phyloP scores from a whole-genome alignment of 1,140 invertebrate species.

The Glomeris maerens region DNA sequence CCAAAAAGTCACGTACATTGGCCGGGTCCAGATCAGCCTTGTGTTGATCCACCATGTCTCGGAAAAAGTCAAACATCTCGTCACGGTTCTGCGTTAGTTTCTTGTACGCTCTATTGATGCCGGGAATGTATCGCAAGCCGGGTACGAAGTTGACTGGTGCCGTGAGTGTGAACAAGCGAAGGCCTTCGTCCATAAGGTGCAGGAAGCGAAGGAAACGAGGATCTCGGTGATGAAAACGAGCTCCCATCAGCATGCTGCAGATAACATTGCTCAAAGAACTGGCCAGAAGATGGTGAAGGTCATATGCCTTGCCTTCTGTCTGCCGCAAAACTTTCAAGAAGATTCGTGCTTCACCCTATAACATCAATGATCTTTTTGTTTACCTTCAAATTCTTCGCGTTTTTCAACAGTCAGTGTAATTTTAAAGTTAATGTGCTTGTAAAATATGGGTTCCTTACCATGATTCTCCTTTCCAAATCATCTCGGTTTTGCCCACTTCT shows the following conservation, averaged over 20 bases:
- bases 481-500: conserved; percentile 61
- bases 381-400: neutral
- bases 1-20: conserved; percentile 68
- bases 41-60: conserved; percentile 65
- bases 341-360: conserved; percentile 57
- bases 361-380: conserved; percentile 15
- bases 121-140: conserved; percentile 53
- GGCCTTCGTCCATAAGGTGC: conserved; percentile 72
- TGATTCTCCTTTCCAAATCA: conserved; percentile 70
- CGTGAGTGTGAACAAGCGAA: conserved; percentile 56
- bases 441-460: conserved; percentile 39
- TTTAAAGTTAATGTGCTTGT: neutral
- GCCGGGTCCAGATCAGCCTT: conserved; percentile 52
- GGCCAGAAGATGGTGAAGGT: conserved; percentile 54
- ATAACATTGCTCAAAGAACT: conserved; percentile 80
- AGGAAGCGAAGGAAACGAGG: conserved; percentile 59
- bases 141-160: conserved; percentile 53
- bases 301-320: conserved; percentile 44
- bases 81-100: conserved; percentile 60
- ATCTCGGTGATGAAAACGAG: conserved; percentile 63
- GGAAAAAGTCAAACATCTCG: conserved; percentile 71
- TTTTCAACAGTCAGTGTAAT: neutral
- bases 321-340: conserved; percentile 47
- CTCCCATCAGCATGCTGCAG: conserved; percentile 75
- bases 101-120: conserved; percentile 48